Evolutionary conservation across 1,140 invertebrate genomes (phyloP), one percentile per base, ranked within the genome.

Genomic region (Belonocnema kinseyi): DNA sequence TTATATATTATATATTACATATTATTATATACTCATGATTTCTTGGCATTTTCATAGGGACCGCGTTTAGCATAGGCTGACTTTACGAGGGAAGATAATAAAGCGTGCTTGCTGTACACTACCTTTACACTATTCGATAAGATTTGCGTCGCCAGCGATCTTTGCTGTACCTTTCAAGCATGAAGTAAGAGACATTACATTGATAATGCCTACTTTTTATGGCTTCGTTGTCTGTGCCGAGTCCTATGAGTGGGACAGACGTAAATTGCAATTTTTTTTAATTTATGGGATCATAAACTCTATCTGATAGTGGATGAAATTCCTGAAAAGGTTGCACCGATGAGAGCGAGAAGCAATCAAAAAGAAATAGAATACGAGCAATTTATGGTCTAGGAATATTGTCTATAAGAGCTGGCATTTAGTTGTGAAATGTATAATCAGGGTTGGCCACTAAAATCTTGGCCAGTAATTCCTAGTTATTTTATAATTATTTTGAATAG

Each of bases 21-120:
- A 26, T 26, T 26, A 10, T 58, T 33, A 21, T 33, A 61, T 0
- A 33, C 26, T 33, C 26, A 46, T 46, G 40, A 10, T 3, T 61
- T 26, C 12, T 40, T 61, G 58, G 58, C 58, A 61, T 61, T 61
- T 61, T 61, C 58, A 61, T 61, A 26, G 58, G 26, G 58, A 61
- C 58, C 58, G 5, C 58, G 58, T 61, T 61, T 61, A 26, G 19
- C n/a, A 19, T 26, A 61, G 21, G 19, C 21, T 61, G 26, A 61
- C 58, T 61, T 61, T 61, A 61, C 19, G 58, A 33, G 21, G 26
- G 33, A 61, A 19, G 58, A 61, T 61, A 61, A 61, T 61, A 61
- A 61, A 40, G 33, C 19, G 26, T 19, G 58, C 58, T 61, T 61
- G 21, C 56, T 54, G 19, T 54, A 17, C 53, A 54, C 16, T 17